These are phyloP conservation scores for Leptopilina boulardi DNA, from an alignment of 1,140 invertebrate genomes.

Conservation along the genomic window DNA sequence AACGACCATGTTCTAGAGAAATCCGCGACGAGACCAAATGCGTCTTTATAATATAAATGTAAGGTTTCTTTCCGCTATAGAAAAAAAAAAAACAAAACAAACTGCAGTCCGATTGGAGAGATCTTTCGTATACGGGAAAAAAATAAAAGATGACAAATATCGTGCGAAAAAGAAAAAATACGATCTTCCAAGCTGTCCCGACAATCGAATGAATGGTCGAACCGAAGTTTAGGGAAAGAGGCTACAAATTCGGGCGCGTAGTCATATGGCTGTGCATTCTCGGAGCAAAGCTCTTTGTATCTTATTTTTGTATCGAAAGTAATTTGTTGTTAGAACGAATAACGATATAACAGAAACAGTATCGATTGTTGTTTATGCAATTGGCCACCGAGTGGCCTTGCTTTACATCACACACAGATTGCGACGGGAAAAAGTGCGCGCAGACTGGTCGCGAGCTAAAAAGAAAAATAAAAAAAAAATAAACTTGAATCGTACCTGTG, in stretches of 20 bases:
- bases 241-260: slow-evolving; percentile 65
- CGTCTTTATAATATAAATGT: slow-evolving; percentile 29
- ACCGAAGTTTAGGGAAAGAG: slow-evolving; percentile 37
- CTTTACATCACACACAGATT: slow-evolving; percentile 52
- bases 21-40: slow-evolving; percentile 20
- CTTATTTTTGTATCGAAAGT: slow-evolving; percentile 76
- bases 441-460: slow-evolving; percentile 53
- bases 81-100: background rate
- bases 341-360: slow-evolving; percentile 65
- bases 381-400: slow-evolving; percentile 71
- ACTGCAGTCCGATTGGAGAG: slow-evolving; percentile 28
- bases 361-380: slow-evolving; percentile 74
- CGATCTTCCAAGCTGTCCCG: slow-evolving; percentile 56
- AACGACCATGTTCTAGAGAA: slow-evolving; percentile 33
- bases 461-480: slow-evolving; percentile 46
- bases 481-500: slow-evolving; percentile 64
- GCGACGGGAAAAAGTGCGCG: slow-evolving; percentile 54
- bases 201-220: slow-evolving; percentile 16
- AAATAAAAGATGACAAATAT: background rate
- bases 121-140: slow-evolving; percentile 23
- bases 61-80: slow-evolving; percentile 5
- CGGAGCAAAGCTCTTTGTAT: slow-evolving; percentile 73
- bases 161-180: slow-evolving; percentile 33
- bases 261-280: slow-evolving; percentile 75
- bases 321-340: slow-evolving; percentile 72